Percentiles rank a stretch among this genome's conserved stretches.
phyloP scores from a whole-genome alignment of 1,140 invertebrate species.

The Araneus ventricosus region DNA sequence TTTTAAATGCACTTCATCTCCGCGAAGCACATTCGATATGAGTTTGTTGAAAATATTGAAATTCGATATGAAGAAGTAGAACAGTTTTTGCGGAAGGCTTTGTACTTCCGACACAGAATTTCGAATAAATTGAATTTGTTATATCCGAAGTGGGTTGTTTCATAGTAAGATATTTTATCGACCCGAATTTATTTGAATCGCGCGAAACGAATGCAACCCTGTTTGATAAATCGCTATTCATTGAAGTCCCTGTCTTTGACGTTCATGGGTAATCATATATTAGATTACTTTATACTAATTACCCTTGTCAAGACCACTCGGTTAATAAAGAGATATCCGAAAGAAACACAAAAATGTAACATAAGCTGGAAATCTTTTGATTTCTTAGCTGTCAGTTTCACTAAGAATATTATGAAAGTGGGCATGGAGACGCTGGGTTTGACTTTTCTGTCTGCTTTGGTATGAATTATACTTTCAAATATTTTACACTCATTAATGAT shows the following conservation, averaged over 20 bases:
- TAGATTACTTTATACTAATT: conserved; percentile 36
- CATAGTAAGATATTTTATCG: conserved; percentile 15
- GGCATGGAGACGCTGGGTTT: no score
- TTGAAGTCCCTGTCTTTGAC: conserved; percentile 15
- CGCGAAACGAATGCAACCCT: neutral
- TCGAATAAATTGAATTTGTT: conserved; percentile 34
- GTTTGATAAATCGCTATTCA: conserved; percentile 3
- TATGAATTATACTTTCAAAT: no score
- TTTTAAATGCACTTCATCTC: conserved; percentile 50
- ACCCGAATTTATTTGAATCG: neutral
- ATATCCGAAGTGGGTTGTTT: conserved; percentile 6
- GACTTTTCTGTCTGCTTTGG: no score
- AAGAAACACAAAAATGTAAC: neutral
- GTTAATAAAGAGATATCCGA: neutral
- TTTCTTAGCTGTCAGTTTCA: neutral
- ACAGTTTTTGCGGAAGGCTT: conserved; percentile 46
- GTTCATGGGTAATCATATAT: conserved; percentile 7
- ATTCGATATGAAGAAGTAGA: conserved; percentile 19
- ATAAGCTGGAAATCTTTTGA: neutral
- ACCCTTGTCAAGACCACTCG: conserved; percentile 7
- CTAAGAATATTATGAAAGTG: neutral
- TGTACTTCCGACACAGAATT: conserved; percentile 16
- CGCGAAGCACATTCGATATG: neutral
- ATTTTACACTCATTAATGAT: no score
- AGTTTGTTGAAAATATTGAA: conserved; percentile 56